A percentile compares a stretch with the other conserved stretches of the same genome.
These are phyloP conservation scores for Volucella inflata DNA, from an alignment of 2,888 invertebrate species.

Conservation along the genomic window DNA sequence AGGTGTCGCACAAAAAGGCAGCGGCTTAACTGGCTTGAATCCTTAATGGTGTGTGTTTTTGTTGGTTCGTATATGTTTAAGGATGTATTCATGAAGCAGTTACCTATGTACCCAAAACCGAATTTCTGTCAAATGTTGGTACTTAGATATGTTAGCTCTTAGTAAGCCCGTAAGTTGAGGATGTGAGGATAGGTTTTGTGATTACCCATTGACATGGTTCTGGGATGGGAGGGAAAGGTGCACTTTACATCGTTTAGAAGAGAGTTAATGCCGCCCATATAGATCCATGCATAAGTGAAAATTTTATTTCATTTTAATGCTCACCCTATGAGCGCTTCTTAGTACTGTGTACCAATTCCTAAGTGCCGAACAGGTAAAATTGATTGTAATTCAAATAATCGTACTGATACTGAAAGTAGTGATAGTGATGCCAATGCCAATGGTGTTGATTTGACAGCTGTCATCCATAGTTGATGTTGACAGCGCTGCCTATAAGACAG, in stretches of 20 bases:
- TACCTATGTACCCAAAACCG: conserved; percentile 35
- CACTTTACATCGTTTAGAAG: conserved; percentile 58
- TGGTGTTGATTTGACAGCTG: too few species aligned
- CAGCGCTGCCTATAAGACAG: too few species aligned
- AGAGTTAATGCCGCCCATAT: conserved; percentile 44
- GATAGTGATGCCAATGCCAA: too few species aligned
- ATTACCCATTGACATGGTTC: conserved; percentile 26
- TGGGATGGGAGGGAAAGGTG: conserved; percentile 2
- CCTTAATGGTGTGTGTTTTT: conserved; percentile 26
- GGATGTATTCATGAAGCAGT: conserved; percentile 76
- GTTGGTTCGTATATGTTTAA: neutral
- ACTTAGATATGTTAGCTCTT: conserved; percentile 32
- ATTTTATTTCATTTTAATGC: conserved; percentile 30
- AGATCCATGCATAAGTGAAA: conserved; percentile 26
- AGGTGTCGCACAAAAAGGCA: neutral
- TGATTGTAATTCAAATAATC: conserved; percentile 17
- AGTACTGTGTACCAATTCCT: conserved; percentile 33
- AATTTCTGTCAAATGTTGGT: conserved; percentile 59
- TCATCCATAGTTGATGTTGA: too few species aligned
- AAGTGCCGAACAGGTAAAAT: conserved; percentile 36
- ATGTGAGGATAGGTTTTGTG: neutral
- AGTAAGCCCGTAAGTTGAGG: neutral
- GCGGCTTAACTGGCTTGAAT: conserved; percentile 55
- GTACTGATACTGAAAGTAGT: too few species aligned
- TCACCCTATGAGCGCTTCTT: conserved; percentile 22